These are phyloP conservation scores for Noctua janthe DNA, from an alignment of 2,888 invertebrate species.

Conservation along the genomic window DNA sequence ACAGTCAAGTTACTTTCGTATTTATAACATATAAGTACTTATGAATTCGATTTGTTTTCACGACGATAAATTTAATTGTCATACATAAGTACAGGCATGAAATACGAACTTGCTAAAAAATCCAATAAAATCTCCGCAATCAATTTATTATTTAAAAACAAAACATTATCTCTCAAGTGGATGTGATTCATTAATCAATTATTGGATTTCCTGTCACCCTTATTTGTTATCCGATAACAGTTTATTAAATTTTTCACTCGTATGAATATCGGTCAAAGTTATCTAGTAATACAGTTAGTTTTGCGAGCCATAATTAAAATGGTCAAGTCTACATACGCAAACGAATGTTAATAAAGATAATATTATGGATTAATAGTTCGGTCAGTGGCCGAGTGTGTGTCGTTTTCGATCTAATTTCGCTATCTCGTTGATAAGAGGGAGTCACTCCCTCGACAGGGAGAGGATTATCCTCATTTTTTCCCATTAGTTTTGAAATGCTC, in stretches of 20 bases:
- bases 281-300: constrained; percentile 80
- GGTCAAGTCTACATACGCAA: constrained; percentile 77
- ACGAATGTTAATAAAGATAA: constrained; percentile 85
- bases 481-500: constrained; percentile 74
- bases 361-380: constrained; percentile 75
- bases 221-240: constrained; percentile 83
- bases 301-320: constrained; percentile 83
- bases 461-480: constrained; percentile 86
- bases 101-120: constrained; percentile 15
- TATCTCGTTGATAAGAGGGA: constrained; percentile 85
- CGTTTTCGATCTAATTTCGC: constrained; percentile 81
- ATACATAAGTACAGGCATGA: background rate
- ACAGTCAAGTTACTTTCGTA: background rate
- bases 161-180: constrained; percentile 75
- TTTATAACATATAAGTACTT: background rate
- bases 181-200: constrained; percentile 81
- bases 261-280: constrained; percentile 81
- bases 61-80: background rate
- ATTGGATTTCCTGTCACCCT: constrained; percentile 78
- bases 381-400: constrained; percentile 80
- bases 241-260: constrained; percentile 86
- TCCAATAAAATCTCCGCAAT: constrained; percentile 48
- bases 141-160: constrained; percentile 60
- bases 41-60: background rate
- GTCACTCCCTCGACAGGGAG: constrained; percentile 75